Evolutionary conservation across 2,797 vertebrate species (phyloP).

Genomic region (Phyllotis vaccarum): DNA sequence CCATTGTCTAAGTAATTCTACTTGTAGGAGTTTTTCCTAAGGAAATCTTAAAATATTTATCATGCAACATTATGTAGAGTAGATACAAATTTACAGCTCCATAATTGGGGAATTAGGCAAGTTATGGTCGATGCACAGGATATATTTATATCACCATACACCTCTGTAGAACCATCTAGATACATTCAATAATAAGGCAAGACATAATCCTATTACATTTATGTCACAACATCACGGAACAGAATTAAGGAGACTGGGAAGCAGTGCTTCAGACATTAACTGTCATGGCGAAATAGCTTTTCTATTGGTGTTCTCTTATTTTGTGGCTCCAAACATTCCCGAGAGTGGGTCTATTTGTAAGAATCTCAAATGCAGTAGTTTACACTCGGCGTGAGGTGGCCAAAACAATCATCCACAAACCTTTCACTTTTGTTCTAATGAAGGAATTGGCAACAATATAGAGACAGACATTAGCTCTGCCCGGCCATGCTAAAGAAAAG

Average conservation of each 20-base stretch:
- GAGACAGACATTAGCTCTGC: neutral
- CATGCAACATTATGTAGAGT: constrained; percentile 63
- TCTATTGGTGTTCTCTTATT: constrained; percentile 27
- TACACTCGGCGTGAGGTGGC: neutral
- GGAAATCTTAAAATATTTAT: constrained; percentile 77
- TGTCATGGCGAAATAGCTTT: neutral
- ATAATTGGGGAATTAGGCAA: constrained; percentile 37
- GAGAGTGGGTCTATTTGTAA: constrained; percentile 7
- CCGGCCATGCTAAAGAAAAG: neutral
- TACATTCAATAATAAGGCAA: constrained; percentile 27
- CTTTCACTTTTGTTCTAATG: neutral
- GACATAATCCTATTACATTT: neutral
- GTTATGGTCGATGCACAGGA: neutral
- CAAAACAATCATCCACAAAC: neutral
- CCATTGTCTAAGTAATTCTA: constrained; percentile 71
- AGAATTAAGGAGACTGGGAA: constrained; percentile 38
- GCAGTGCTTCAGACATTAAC: neutral
- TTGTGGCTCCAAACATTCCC: constrained; percentile 26
- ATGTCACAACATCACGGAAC: neutral
- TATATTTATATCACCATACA: neutral
- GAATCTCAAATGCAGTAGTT: neutral
- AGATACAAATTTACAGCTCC: constrained; percentile 61
- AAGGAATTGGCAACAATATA: neutral
- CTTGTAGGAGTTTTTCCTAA: constrained; percentile 75
- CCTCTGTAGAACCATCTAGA: neutral